Conservation (phyloP, 2,797 vertebrate species). For the Antennarius maculatus region DNA sequence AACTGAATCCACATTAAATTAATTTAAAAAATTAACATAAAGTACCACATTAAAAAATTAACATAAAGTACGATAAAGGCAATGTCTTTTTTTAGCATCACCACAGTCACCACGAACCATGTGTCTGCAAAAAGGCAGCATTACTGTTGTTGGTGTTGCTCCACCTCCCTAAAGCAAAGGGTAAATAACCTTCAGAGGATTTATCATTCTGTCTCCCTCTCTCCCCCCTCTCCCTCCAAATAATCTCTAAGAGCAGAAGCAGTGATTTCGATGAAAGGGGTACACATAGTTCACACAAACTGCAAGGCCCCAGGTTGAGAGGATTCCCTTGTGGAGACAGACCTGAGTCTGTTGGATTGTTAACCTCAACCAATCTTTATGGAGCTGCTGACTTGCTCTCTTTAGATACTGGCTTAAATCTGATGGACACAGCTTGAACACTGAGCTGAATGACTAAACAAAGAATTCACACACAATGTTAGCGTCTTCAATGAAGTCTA, state of each 20-base stretch:
- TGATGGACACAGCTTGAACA: slow-evolving; percentile 40
- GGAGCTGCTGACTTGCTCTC: slow-evolving; percentile 42
- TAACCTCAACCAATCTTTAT: slow-evolving; percentile 45
- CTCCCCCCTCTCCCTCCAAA: slow-evolving; percentile 24
- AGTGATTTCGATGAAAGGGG: slow-evolving; percentile 60
- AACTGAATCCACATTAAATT: slow-evolving; percentile 49
- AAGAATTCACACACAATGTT: slow-evolving; percentile 38
- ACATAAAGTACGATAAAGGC: slow-evolving; percentile 19
- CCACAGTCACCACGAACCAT: not conserved
- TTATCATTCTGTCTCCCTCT: slow-evolving; percentile 39
- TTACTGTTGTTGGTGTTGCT: slow-evolving; percentile 15
- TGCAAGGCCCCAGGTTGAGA: slow-evolving; percentile 62
- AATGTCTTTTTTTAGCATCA: slow-evolving; percentile 14
- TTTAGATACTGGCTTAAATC: slow-evolving; percentile 53
- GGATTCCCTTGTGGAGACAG: slow-evolving; percentile 58
- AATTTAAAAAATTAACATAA: slow-evolving; percentile 36
- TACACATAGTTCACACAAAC: slow-evolving; percentile 52
- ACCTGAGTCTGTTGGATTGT: slow-evolving; percentile 29
- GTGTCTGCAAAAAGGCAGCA: slow-evolving; percentile 23
- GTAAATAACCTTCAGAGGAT: slow-evolving; percentile 64
- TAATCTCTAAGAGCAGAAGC: slow-evolving; percentile 69
- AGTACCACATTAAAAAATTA: slow-evolving; percentile 30
- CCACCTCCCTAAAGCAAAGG: slow-evolving; percentile 47
- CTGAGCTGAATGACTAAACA: slow-evolving; percentile 50
- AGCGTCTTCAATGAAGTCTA: slow-evolving; percentile 11